A percentile compares a stretch with the other conserved stretches of the same genome.
Evolutionary conservation across 2,113 vertebrate species (phyloP).

Genomic region (Sakesphorus luctuosus): DNA sequence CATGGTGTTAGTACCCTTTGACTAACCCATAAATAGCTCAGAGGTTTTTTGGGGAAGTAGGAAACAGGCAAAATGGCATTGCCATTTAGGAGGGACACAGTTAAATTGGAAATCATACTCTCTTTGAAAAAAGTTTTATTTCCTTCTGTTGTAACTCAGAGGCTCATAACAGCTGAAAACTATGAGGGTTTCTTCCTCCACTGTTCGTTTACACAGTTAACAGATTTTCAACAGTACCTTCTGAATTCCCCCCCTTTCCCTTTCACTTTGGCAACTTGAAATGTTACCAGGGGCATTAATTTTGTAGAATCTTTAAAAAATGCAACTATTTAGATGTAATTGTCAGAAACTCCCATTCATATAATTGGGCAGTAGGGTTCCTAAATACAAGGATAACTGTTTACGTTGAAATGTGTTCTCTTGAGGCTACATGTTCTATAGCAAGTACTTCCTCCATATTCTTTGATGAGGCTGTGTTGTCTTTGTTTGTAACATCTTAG

Average conservation of each 20-base stretch:
- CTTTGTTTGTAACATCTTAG: neutral
- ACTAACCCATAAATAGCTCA: neutral
- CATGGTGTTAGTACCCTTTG: neutral
- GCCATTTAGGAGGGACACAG: neutral
- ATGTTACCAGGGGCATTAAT: neutral
- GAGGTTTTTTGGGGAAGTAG: neutral
- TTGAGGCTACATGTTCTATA: neutral
- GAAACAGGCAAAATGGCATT: neutral
- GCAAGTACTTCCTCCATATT: neutral
- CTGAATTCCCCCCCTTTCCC: neutral
- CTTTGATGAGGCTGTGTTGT: neutral
- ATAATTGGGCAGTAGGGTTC: neutral
- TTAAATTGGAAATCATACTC: neutral
- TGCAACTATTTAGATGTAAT: neutral
- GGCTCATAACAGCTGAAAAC: neutral
- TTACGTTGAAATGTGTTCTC: neutral
- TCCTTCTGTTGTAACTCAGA: neutral
- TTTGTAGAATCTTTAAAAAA: neutral
- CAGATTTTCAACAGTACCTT: neutral
- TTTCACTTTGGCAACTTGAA: neutral
- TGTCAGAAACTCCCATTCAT: neutral
- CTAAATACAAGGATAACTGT: neutral
- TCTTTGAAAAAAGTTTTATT: neutral
- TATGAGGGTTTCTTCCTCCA: neutral
- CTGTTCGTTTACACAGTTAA: neutral